Conservation (phyloP, 2,888 invertebrate species). For the Drosophila macrospina region DNA sequence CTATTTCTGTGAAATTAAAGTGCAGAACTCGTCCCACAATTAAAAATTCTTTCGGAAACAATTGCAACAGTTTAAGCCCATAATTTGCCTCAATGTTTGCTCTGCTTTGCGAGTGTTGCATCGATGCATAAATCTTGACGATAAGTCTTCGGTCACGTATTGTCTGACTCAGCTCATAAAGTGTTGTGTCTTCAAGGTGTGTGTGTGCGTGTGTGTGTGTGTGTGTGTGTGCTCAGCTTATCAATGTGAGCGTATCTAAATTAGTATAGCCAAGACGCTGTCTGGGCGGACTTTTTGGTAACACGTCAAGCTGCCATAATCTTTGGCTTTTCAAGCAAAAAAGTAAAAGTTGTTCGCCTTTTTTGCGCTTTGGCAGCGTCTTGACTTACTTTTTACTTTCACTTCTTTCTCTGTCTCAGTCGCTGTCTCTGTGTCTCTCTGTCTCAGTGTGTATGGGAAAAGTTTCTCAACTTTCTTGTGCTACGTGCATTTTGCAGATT, state of each 20-base stretch:
- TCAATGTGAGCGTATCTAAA: constrained; percentile 36
- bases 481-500: constrained; percentile 71
- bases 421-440: too few species aligned
- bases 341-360: constrained; percentile 62
- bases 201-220: not conserved
- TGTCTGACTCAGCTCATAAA: not conserved
- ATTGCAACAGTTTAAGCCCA: not conserved
- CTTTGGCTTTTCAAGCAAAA: constrained; percentile 60
- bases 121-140: constrained; percentile 21
- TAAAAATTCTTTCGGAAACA: too few species aligned
- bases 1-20: too few species aligned
- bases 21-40: too few species aligned
- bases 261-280: constrained; percentile 31
- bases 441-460: constrained; percentile 33
- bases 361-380: constrained; percentile 49
- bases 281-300: constrained; percentile 33
- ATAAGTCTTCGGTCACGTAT: constrained; percentile 47
- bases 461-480: constrained; percentile 67
- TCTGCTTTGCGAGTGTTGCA: not conserved
- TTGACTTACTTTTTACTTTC: constrained; percentile 77
- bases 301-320: constrained; percentile 56
- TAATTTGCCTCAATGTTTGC: not conserved
- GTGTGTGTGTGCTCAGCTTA: constrained; percentile 19
- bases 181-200: constrained; percentile 1
- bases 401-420: constrained; percentile 25